These are phyloP conservation scores for Cephalopholis sonnerati DNA, from an alignment of 2,113 vertebrate genomes.

Conservation along the genomic window DNA sequence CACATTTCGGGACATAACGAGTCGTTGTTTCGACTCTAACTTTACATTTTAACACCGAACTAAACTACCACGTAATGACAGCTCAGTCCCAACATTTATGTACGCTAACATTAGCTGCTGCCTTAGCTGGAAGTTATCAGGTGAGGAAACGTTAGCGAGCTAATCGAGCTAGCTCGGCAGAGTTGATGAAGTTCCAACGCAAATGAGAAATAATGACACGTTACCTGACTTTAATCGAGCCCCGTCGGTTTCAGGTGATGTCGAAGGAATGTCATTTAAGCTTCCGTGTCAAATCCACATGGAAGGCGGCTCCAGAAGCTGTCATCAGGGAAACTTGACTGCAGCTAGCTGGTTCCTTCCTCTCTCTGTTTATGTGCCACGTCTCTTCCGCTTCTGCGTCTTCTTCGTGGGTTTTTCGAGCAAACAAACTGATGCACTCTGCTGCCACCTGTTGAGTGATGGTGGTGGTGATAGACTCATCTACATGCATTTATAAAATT, in stretches of 20 bases:
- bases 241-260: constrained; percentile 29
- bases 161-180: constrained; percentile 13
- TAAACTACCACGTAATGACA: background rate
- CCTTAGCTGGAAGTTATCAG: constrained; percentile 41
- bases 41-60: background rate
- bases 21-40: too few species aligned
- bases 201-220: background rate
- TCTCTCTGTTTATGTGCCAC: constrained; percentile 81
- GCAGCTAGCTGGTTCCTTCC: constrained; percentile 44
- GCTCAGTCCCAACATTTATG: background rate
- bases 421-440: background rate
- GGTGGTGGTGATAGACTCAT: background rate
- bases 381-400: constrained; percentile 76
- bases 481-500: too few species aligned
- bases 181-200: constrained; percentile 21
- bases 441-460: constrained; percentile 54
- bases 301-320: constrained; percentile 19
- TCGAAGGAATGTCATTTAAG: constrained; percentile 60
- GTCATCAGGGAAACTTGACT: constrained; percentile 54
- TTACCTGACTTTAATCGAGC: constrained; percentile 69
- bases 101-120: constrained; percentile 44
- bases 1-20: background rate
- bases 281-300: background rate
- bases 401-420: constrained; percentile 19
- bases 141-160: constrained; percentile 26